A percentile compares a stretch with the other conserved stretches of the same genome.
phyloP scores from a whole-genome alignment of 2,888 invertebrate genomes.

The Adineta ricciae region DNA sequence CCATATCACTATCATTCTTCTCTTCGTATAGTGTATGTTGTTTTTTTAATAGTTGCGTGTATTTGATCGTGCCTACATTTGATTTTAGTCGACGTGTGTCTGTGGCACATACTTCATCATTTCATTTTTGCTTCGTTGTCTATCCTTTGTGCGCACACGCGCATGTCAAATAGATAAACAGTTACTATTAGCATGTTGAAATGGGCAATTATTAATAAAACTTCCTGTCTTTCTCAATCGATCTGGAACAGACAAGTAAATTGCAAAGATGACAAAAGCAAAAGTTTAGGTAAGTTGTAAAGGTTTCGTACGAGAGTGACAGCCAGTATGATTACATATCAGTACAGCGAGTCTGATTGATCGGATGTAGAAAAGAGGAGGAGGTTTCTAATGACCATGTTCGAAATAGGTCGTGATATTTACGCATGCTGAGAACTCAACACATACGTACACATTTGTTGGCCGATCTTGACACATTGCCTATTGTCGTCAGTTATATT shows the following conservation, averaged over 20 bases:
- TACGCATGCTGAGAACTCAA: background rate
- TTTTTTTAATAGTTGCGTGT: background rate
- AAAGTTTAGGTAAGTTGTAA: background rate
- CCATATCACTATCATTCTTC: background rate
- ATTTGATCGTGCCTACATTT: background rate
- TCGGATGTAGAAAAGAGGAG: background rate
- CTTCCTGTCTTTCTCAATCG: background rate
- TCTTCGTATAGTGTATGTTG: background rate
- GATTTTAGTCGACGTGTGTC: background rate
- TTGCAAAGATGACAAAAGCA: background rate
- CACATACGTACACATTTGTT: conserved; percentile 4
- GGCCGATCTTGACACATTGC: conserved; percentile 2
- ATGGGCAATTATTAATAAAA: background rate
- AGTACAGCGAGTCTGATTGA: background rate
- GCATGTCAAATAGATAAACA: background rate
- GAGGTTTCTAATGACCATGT: background rate
- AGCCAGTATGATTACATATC: background rate
- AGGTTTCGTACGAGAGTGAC: background rate
- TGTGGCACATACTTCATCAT: background rate
- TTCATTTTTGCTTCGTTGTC: background rate
- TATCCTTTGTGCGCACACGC: background rate
- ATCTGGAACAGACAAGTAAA: background rate
- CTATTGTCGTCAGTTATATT: background rate
- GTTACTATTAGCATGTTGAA: conserved; percentile 2
- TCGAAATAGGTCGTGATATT: background rate